These are phyloP conservation scores for Cotesia vestalis DNA, from an alignment of 1,140 invertebrate genomes.

Conservation along the genomic window DNA sequence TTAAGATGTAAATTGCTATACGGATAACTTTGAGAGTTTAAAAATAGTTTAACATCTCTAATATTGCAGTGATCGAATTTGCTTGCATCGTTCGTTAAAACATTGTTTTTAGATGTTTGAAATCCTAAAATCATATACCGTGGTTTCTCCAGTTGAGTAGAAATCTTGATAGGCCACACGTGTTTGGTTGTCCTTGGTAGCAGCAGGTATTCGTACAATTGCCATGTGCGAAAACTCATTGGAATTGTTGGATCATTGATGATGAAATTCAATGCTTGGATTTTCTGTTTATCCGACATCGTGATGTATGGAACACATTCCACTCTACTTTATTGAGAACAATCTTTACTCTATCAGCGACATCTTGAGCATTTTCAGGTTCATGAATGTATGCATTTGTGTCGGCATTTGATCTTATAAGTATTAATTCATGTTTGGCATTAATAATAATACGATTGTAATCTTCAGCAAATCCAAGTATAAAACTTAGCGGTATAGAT, in stretches of 20 bases:
- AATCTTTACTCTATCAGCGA: slow-evolving; percentile 22
- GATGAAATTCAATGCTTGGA: slow-evolving; percentile 29
- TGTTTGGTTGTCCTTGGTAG: slow-evolving; percentile 44
- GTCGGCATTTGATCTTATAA: slow-evolving; percentile 18
- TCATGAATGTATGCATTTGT: slow-evolving; percentile 30
- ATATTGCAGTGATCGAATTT: slow-evolving; percentile 23
- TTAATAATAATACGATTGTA: slow-evolving; percentile 44
- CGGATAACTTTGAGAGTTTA: slow-evolving; percentile 38
- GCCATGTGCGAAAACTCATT: slow-evolving; percentile 43
- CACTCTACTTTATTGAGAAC: slow-evolving; percentile 20
- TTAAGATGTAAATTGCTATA: slow-evolving; percentile 32
- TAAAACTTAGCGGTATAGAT: slow-evolving; percentile 35
- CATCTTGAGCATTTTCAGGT: slow-evolving; percentile 24
- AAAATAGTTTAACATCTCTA: slow-evolving; percentile 37
- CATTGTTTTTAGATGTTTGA: too few species aligned
- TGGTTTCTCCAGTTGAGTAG: slow-evolving; percentile 32
- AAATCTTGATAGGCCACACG: slow-evolving; percentile 43
- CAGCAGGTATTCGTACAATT: slow-evolving; percentile 43
- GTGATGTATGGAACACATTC: slow-evolving; percentile 1
- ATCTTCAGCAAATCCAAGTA: slow-evolving; percentile 44
- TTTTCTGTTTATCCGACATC: slow-evolving; percentile 26
- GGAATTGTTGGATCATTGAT: slow-evolving; percentile 41
- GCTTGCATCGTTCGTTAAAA: too few species aligned
- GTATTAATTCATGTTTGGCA: slow-evolving; percentile 44
- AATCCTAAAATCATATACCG: slow-evolving; percentile 27